phyloP scores from a whole-genome alignment of 2,113 vertebrate genomes.

The Toxotes chatareus region DNA sequence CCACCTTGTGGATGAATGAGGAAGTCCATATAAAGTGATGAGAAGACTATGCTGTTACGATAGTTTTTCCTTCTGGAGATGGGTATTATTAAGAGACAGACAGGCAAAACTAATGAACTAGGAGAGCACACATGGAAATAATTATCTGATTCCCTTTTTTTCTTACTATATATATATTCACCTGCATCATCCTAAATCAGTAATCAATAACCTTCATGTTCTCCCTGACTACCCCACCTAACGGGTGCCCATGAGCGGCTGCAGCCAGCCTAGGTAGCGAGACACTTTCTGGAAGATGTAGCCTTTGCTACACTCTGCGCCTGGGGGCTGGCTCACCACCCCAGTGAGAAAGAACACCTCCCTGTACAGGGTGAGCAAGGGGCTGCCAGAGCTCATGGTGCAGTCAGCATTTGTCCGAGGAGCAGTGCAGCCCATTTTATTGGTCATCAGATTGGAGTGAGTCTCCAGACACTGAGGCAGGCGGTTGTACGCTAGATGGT shows the following conservation, averaged over 20 bases:
- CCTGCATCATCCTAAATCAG: conserved; percentile 9
- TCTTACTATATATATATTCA: background rate
- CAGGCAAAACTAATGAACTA: background rate
- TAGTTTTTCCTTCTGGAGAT: background rate
- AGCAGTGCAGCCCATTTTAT: conserved; percentile 84
- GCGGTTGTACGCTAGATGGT: conserved; percentile 73
- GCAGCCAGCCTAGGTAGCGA: conserved; percentile 80
- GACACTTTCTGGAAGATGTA: conserved; percentile 86
- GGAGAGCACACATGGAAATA: background rate
- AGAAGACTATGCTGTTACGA: background rate
- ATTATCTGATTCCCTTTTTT: conserved; percentile 23
- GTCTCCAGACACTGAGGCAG: conserved; percentile 71
- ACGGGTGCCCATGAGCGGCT: conserved; percentile 59
- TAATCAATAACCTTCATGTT: conserved; percentile 1
- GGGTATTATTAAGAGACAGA: conserved; percentile 10
- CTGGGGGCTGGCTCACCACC: conserved; percentile 73
- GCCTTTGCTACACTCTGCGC: conserved; percentile 74
- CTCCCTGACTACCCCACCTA: conserved; percentile 22
- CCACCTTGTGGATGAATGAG: conserved; percentile 71
- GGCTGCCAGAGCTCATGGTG: conserved; percentile 78
- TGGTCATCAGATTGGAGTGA: conserved; percentile 76
- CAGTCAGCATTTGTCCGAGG: conserved; percentile 75
- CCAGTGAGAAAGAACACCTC: conserved; percentile 84
- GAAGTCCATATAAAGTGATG: conserved; percentile 7
- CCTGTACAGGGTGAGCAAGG: conserved; percentile 81